phyloP scores from a whole-genome alignment of 1,140 invertebrate genomes.

The Heliconius hermathena region DNA sequence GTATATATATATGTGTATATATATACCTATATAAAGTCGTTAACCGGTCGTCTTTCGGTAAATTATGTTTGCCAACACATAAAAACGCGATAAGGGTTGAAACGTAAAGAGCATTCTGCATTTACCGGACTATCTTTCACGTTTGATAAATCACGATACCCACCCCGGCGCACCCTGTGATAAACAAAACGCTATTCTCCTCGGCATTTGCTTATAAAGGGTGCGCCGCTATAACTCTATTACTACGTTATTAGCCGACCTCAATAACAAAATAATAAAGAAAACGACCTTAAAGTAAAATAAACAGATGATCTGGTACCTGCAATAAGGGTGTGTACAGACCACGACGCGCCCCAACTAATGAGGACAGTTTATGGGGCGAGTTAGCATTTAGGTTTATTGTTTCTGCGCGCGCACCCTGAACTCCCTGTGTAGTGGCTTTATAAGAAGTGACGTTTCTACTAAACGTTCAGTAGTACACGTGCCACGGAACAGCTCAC shows the following conservation, averaged over 20 bases:
- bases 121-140: slow-evolving; percentile 36
- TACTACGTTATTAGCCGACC: slow-evolving; percentile 59
- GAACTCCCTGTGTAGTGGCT: slow-evolving; percentile 61
- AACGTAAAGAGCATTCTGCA: slow-evolving; percentile 35
- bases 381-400: slow-evolving; percentile 71
- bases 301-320: slow-evolving; percentile 76
- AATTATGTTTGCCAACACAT: slow-evolving; percentile 35
- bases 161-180: slow-evolving; percentile 59
- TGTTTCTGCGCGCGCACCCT: slow-evolving; percentile 74
- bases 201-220: slow-evolving; percentile 68
- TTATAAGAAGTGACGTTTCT: slow-evolving; percentile 66
- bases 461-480: slow-evolving; percentile 57
- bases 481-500: slow-evolving; percentile 50
- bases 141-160: slow-evolving; percentile 66
- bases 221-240: slow-evolving; percentile 67
- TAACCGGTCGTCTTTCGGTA: slow-evolving; percentile 23
- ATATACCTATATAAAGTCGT: not conserved
- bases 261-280: slow-evolving; percentile 67
- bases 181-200: slow-evolving; percentile 67
- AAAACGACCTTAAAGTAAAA: slow-evolving; percentile 74
- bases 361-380: slow-evolving; percentile 77
- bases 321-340: slow-evolving; percentile 74
- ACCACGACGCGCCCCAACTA: slow-evolving; percentile 73
- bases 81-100: slow-evolving; percentile 40
- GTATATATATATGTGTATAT: too few relatives aligned